Evolutionary conservation across 2,888 invertebrate species (phyloP).

Genomic region (Acrobasis suavella): DNA sequence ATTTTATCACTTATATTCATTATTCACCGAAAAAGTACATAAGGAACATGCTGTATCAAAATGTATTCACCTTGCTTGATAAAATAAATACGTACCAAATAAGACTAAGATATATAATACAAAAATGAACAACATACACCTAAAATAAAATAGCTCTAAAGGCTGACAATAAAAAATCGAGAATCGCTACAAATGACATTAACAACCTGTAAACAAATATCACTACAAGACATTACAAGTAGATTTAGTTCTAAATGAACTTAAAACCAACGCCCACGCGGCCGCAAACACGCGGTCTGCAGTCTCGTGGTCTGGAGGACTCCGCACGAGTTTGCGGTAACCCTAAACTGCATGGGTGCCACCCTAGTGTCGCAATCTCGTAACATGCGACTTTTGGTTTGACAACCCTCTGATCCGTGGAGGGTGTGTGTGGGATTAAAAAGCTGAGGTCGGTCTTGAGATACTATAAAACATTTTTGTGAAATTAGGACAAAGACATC

Average conservation of each 20-base stretch:
- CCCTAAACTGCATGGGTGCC: constrained; percentile 54
- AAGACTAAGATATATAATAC: too few species aligned
- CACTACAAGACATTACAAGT: not conserved
- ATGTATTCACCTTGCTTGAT: too few species aligned
- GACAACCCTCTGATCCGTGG: constrained; percentile 34
- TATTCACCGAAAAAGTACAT: too few species aligned
- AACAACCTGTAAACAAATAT: constrained; percentile 24
- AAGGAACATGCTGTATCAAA: too few species aligned
- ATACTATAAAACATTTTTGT: constrained; percentile 24
- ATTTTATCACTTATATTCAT: too few species aligned
- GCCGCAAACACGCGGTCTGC: constrained; percentile 39
- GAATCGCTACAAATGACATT: constrained; percentile 31
- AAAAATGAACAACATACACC: too few species aligned
- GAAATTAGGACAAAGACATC: constrained; percentile 9
- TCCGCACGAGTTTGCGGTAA: constrained; percentile 38
- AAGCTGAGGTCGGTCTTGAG: constrained; percentile 31
- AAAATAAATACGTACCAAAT: too few species aligned
- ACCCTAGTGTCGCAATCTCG: constrained; percentile 52
- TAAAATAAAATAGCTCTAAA: too few species aligned
- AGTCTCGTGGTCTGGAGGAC: not conserved
- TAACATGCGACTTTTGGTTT: constrained; percentile 55
- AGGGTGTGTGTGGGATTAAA: not conserved
- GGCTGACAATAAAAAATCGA: constrained; percentile 31
- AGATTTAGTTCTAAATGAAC: constrained; percentile 9
- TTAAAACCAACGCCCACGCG: constrained; percentile 25